Conservation (phyloP, 2,797 vertebrate genomes). For the Austrolebias charrua region DNA sequence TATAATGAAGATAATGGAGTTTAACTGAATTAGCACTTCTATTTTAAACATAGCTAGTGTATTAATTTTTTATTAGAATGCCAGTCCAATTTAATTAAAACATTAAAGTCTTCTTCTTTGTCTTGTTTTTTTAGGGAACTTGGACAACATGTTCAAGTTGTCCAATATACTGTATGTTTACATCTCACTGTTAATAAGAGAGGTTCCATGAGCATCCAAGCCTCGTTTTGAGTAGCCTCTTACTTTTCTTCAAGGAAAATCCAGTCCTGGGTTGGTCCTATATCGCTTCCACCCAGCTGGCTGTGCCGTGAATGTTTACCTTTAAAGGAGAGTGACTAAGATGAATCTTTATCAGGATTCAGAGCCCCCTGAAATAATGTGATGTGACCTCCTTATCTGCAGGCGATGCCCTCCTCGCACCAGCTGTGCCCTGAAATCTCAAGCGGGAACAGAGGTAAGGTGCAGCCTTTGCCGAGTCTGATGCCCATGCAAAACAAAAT, state of each 20-base stretch:
- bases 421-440: slow-evolving; percentile 4
- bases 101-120: slow-evolving; percentile 37
- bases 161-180: background rate
- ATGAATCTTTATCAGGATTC: slow-evolving; percentile 6
- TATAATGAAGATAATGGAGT: slow-evolving; percentile 71
- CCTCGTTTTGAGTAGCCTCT: background rate
- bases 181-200: background rate
- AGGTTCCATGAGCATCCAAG: too few species aligned
- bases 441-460: background rate
- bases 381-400: background rate
- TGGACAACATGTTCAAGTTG: background rate
- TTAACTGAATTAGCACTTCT: slow-evolving; percentile 65
- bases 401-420: background rate
- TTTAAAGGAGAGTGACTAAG: background rate
- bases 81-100: slow-evolving; percentile 39
- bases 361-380: background rate
- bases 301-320: background rate
- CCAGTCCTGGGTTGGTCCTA: background rate
- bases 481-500: background rate
- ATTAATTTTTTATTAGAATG: slow-evolving; percentile 20
- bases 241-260: background rate
- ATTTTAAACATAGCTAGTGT: slow-evolving; percentile 58
- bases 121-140: slow-evolving; percentile 33
- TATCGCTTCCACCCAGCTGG: background rate
- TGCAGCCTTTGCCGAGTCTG: background rate